phyloP scores from a whole-genome alignment of 2,888 invertebrate genomes.

The Drosophila quinaria region DNA sequence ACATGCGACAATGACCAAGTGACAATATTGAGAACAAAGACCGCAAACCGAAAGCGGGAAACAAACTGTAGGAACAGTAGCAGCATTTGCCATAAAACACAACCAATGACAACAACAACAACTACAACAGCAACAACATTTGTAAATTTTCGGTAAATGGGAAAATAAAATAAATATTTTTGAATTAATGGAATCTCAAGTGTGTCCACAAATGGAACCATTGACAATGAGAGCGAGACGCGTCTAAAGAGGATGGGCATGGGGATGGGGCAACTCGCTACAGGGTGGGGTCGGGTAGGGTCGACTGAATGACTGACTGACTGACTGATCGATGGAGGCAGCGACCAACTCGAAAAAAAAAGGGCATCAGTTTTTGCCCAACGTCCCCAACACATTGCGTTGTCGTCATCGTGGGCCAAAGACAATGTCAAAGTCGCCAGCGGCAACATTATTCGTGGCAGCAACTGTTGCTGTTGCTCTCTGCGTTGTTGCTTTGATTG shows the following conservation, averaged over 20 bases:
- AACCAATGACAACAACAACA: conserved; percentile 39
- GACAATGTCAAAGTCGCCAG: conserved; percentile 65
- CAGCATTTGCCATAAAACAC: conserved; percentile 57
- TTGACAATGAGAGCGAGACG: conserved; percentile 45
- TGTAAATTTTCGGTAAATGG: conserved; percentile 49
- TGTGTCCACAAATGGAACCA: conserved; percentile 81
- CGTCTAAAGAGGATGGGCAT: not conserved
- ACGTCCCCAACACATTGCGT: not conserved
- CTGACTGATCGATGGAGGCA: conserved; percentile 52
- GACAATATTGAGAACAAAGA: conserved; percentile 52
- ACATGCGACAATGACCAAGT: conserved; percentile 60
- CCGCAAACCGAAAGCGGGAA: conserved; percentile 37
- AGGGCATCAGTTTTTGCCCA: conserved; percentile 24
- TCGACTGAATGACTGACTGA: no score
- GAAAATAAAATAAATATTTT: conserved; percentile 76
- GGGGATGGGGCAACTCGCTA: conserved; percentile 23
- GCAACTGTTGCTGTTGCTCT: conserved; percentile 4
- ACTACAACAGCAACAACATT: conserved; percentile 22
- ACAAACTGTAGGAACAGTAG: conserved; percentile 65
- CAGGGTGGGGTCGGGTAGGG: conserved; percentile 39
- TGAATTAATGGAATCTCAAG: conserved; percentile 81
- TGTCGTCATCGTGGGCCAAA: conserved; percentile 26
- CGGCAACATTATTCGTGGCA: conserved; percentile 31
- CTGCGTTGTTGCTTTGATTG: conserved; percentile 9
- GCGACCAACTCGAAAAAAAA: conserved; percentile 53